phyloP scores from a whole-genome alignment of 2,797 vertebrate species.

The Pantherophis alleghaniensis region DNA sequence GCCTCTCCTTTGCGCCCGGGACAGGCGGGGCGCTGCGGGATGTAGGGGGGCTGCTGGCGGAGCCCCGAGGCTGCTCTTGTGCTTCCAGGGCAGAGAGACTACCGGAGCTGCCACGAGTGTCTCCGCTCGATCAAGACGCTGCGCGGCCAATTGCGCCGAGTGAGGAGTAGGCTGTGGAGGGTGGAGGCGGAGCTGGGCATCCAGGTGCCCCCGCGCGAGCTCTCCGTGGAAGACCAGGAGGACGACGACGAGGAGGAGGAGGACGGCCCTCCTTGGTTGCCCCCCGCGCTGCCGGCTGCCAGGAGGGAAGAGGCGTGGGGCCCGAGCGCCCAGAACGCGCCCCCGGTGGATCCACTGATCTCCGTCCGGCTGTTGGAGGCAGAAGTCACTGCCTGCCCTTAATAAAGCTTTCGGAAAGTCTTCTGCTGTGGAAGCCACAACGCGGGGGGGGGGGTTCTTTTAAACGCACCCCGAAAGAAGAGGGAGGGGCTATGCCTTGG shows the following conservation, averaged over 20 bases:
- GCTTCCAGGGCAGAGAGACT: not conserved
- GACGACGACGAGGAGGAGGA: not conserved
- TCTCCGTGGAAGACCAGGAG: not conserved
- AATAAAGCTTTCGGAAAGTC: not conserved
- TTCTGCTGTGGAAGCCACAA: not conserved
- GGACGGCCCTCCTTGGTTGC: not conserved
- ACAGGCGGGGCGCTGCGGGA: not conserved
- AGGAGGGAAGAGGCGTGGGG: not conserved
- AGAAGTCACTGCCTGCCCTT: not conserved
- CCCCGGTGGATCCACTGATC: not conserved
- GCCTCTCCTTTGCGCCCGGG: not conserved
- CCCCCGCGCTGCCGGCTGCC: not conserved
- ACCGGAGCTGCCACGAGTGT: not conserved
- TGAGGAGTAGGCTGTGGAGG: not conserved
- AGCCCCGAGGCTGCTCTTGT: too few species aligned
- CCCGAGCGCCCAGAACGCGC: not conserved
- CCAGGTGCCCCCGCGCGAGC: not conserved
- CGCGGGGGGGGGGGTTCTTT: not conserved
- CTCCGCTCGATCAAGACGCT: not conserved
- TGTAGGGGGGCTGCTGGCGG: not conserved
- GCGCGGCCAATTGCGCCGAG: not conserved
- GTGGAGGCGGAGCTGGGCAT: constrained; percentile 1
- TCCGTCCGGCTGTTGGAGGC: not conserved
- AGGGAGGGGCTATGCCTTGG: not conserved
- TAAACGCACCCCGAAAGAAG: not conserved